Conservation (phyloP, 2,113 vertebrate species). For the Pollimyrus isidori region DNA sequence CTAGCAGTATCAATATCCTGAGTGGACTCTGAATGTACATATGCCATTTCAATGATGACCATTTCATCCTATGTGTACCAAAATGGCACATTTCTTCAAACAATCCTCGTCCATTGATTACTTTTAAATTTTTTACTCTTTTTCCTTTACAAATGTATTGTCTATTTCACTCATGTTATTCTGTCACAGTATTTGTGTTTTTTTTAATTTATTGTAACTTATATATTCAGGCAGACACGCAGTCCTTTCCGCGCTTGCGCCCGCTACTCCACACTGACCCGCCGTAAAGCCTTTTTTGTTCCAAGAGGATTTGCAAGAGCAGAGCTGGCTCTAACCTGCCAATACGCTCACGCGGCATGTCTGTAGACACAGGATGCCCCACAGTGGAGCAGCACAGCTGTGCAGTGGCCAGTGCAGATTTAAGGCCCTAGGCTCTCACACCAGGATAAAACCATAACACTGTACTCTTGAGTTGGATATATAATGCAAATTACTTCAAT, state of each 20-base stretch:
- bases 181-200: neutral
- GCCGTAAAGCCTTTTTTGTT: neutral
- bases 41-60: constrained; percentile 38
- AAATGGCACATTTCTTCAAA: neutral
- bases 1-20: neutral
- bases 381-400: neutral
- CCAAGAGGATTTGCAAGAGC: neutral
- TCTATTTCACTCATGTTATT: neutral
- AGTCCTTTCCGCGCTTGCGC: neutral
- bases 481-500: neutral
- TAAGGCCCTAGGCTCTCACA: neutral
- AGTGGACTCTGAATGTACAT: neutral
- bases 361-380: neutral
- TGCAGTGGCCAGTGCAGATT: neutral
- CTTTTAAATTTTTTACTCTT: neutral
- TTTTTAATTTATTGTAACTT: neutral
- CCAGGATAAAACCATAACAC: neutral
- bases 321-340: neutral
- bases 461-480: neutral
- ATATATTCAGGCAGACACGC: neutral
- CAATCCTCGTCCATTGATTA: neutral
- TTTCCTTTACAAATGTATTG: neutral
- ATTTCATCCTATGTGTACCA: neutral
- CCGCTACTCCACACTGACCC: neutral
- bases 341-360: neutral